Evolutionary conservation across 2,113 vertebrate genomes (phyloP).

Genomic region (Mastomys coucha): DNA sequence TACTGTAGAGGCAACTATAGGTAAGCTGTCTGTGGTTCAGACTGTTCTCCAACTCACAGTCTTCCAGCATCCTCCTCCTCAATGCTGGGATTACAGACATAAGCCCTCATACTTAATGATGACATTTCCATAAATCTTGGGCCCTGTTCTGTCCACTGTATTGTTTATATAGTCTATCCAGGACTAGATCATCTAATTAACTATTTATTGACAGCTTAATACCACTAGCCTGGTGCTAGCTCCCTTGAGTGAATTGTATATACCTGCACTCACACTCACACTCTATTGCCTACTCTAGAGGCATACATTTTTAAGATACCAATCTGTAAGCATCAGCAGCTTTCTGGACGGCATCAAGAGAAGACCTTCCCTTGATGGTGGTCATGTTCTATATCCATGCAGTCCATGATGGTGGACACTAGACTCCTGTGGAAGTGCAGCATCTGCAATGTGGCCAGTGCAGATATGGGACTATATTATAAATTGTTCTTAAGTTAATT

Average conservation of each 20-base stretch:
- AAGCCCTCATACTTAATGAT: not conserved
- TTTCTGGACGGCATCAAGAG: not conserved
- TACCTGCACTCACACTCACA: not conserved
- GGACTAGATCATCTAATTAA: not conserved
- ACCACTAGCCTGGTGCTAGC: not conserved
- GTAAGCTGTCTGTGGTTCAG: not conserved
- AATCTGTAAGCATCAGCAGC: not conserved
- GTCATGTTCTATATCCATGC: not conserved
- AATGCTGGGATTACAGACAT: not conserved
- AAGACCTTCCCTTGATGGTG: not conserved
- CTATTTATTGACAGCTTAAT: not conserved
- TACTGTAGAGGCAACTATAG: not conserved
- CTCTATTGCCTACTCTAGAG: not conserved
- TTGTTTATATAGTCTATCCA: rapidly evolving
- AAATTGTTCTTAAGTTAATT: not conserved
- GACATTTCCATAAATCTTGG: not conserved
- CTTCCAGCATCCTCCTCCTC: not conserved
- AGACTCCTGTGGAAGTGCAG: not conserved
- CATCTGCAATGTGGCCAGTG: not conserved
- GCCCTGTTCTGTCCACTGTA: rapidly evolving
- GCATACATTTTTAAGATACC: not conserved
- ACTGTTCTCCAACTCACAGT: too few relatives aligned
- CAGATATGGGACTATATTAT: not conserved
- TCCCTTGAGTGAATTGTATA: not conserved
- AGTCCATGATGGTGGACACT: too few relatives aligned